Conservation (phyloP, 2,888 invertebrate genomes). For the Leptura quadrifasciata region DNA sequence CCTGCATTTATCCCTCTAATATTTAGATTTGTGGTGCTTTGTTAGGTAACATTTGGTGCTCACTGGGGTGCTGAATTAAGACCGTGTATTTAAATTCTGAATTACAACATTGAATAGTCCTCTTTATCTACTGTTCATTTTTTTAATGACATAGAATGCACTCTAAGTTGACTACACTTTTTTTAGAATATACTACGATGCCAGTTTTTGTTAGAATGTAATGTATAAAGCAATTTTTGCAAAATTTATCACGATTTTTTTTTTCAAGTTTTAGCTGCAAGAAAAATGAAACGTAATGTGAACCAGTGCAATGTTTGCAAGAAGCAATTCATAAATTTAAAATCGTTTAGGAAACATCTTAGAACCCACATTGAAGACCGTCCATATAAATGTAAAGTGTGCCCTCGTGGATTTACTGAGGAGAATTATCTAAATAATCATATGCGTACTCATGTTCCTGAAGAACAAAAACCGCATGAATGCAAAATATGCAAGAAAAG, state of each 20-base stretch:
- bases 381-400: slow-evolving; percentile 72
- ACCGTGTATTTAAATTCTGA: no score
- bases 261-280: slow-evolving; percentile 59
- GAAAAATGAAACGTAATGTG: slow-evolving; percentile 69
- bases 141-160: no score
- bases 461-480: slow-evolving; percentile 74
- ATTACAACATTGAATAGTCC: no score
- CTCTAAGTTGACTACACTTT: no score
- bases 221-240: no score
- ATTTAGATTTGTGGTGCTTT: no score
- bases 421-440: slow-evolving; percentile 74
- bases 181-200: no score
- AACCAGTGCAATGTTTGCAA: slow-evolving; percentile 73
- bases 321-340: slow-evolving; percentile 73
- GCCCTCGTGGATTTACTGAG: slow-evolving; percentile 72
- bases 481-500: slow-evolving; percentile 73
- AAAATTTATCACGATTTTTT: not conserved
- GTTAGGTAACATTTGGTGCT: no score
- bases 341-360: slow-evolving; percentile 73
- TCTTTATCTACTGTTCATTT: no score
- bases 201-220: no score
- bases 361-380: slow-evolving; percentile 73
- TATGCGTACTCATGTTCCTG: slow-evolving; percentile 69
- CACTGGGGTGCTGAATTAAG: no score
- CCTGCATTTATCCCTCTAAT: no score